Evolutionary conservation across 37 sponge, comb jelly and placozoan genomes (phyloP), one percentile per base, ranked within the genome.

Genomic region (Agelas oroides): DNA sequence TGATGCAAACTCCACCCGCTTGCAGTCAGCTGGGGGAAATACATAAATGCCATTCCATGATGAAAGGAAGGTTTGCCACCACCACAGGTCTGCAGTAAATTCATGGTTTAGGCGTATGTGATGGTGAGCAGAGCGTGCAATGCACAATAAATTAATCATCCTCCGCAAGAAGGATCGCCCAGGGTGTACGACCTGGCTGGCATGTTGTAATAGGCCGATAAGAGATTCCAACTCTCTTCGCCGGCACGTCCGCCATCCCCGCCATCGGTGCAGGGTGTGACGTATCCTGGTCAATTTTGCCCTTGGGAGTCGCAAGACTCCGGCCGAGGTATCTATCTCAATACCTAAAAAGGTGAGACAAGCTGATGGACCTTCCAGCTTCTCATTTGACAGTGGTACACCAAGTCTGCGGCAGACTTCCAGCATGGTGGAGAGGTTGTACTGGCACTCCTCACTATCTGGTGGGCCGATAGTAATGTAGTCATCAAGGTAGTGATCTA

Each of bases 21-120:
- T 27, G 53, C 52, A 39, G 35, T 30, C 40, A 0, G 75, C 39
- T 20, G 32, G 24, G 62, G 53, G 76, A 25, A 32, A 67, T 15
- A 63, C 32, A 15, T 31, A 27, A 14, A 75, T 57, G 32, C 76
- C 76, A 38, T 84, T 84, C 85, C 76, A 84, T 20, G 21, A 30
- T 21, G 32, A 38, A 20, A 75, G 36, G 15, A 75, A 84, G 19
- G 33, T 20, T 18, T 75, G 33, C 85, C 85, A 76, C 85, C 85
- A 84, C 68, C 20, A 0, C 65, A 75, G 24, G 54, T 84, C 85
- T 38, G 75, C 41, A n/a, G 34, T 36, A 23, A 84, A 74, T 21
- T 38, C 53, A 15, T 25, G 21, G 56, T 84, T 84, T 19, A 84
- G 52, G 13, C 85, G 38, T 20, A 84, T n/a, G 32, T 76, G 67